phyloP scores from a whole-genome alignment of 2,113 vertebrate genomes.

The Eolophus roseicapilla region DNA sequence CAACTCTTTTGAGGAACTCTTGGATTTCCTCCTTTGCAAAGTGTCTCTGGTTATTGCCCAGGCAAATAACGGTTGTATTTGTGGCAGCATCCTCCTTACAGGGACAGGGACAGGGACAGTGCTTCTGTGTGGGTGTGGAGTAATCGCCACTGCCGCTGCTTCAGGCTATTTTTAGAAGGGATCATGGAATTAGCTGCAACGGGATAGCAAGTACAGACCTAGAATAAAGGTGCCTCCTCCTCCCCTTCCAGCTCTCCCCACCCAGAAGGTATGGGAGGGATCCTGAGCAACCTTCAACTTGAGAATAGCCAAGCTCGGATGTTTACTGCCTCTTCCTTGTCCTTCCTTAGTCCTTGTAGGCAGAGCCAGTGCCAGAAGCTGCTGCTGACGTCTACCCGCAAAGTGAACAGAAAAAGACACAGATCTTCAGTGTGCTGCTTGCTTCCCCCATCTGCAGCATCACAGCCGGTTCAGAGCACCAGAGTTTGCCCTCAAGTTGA shows the following conservation, averaged over 20 bases:
- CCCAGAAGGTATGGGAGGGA: not conserved
- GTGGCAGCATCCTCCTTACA: not conserved
- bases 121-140: not conserved
- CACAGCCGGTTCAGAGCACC: not conserved
- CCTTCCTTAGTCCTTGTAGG: not conserved
- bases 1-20: not conserved
- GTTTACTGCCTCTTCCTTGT: not conserved
- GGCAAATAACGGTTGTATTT: not conserved
- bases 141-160: not conserved
- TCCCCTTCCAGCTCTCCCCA: not conserved
- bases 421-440: not conserved
- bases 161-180: slow-evolving; percentile 26
- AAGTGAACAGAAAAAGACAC: not conserved
- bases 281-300: not conserved
- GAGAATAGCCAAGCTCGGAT: not conserved
- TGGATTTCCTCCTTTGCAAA: not conserved
- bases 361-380: not conserved
- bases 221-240: not conserved
- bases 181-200: not conserved
- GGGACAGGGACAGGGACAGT: not conserved
- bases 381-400: not conserved
- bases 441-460: not conserved
- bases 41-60: not conserved
- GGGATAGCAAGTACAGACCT: not conserved
- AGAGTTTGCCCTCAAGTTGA: not conserved